These are phyloP conservation scores for Aromia moschata DNA, from an alignment of 2,888 invertebrate genomes.

Conservation along the genomic window DNA sequence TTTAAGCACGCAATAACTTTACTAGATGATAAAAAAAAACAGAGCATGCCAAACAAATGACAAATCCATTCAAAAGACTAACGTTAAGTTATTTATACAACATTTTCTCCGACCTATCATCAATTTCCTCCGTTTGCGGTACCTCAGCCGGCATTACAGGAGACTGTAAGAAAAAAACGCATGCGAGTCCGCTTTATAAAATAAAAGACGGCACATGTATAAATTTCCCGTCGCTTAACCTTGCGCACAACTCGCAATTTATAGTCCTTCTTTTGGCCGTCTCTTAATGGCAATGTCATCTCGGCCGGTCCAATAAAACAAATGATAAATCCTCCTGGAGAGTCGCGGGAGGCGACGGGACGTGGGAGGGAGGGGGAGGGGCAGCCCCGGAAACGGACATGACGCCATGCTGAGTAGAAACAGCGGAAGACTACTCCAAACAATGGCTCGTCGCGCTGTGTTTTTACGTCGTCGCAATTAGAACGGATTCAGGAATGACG, in stretches of 20 bases:
- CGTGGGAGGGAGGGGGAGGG: constrained; percentile 40
- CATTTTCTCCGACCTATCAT: constrained; percentile 10
- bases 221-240: constrained; percentile 40
- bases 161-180: constrained; percentile 12
- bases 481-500: constrained; percentile 57
- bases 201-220: constrained; percentile 35
- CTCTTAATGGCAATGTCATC: constrained; percentile 51
- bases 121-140: neutral
- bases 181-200: constrained; percentile 10
- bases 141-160: neutral
- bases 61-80: neutral
- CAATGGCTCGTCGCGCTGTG: constrained; percentile 60
- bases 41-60: neutral
- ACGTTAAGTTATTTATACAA: constrained; percentile 12
- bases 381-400: constrained; percentile 63
- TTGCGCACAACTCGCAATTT: constrained; percentile 39
- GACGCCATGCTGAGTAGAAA: constrained; percentile 65
- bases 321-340: constrained; percentile 55
- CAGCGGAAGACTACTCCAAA: constrained; percentile 65
- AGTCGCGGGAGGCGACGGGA: too few species aligned
- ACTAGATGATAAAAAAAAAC: too few species aligned
- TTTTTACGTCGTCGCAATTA: constrained; percentile 63
- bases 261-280: constrained; percentile 42
- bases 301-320: constrained; percentile 51
- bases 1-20: too few species aligned